Evolutionary conservation across 1,140 invertebrate genomes (phyloP).

Genomic region (Sipha flava): DNA sequence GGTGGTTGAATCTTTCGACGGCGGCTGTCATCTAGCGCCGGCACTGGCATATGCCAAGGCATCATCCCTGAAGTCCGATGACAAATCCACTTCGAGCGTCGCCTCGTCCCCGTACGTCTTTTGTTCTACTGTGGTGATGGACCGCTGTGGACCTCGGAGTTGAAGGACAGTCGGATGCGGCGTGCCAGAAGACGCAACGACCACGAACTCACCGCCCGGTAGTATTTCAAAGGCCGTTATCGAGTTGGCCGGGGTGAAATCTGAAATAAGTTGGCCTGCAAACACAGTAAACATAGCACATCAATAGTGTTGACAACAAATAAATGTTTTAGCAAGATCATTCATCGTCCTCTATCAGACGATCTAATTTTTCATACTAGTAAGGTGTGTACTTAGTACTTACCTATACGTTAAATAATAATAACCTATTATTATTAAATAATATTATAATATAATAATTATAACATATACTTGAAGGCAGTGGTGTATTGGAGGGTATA

Average conservation of each 20-base stretch:
- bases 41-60: neutral
- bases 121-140: conserved; percentile 38
- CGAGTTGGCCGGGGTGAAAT: conserved; percentile 63
- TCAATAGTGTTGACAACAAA: no score
- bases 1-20: neutral
- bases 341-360: no score
- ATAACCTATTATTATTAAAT: no score
- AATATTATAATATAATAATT: no score
- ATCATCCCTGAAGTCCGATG: neutral
- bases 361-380: no score
- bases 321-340: no score
- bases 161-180: conserved; percentile 56
- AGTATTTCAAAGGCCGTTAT: conserved; percentile 69
- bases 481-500: no score
- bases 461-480: no score
- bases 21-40: neutral
- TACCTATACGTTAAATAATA: no score
- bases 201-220: conserved; percentile 59
- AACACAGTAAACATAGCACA: no score
- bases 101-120: conserved; percentile 41
- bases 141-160: conserved; percentile 45
- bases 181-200: conserved; percentile 57
- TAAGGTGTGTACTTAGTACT: no score
- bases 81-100: conserved; percentile 42
- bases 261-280: conserved; percentile 62